These are phyloP conservation scores for Smithornis capensis DNA, from an alignment of 2,113 vertebrate species.

Conservation along the genomic window DNA sequence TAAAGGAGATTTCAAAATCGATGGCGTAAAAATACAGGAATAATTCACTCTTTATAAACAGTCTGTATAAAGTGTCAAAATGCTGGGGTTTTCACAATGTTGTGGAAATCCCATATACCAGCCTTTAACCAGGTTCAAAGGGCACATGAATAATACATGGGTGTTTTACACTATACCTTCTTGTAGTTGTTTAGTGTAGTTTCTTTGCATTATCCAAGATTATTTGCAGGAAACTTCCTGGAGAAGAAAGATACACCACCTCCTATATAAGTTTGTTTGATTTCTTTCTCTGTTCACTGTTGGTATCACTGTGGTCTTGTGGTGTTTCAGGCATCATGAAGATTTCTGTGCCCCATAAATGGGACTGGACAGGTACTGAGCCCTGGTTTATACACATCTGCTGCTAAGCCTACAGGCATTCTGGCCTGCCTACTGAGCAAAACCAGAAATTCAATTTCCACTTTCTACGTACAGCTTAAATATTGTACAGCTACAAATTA, in stretches of 20 bases:
- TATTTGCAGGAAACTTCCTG: neutral
- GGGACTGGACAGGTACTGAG: neutral
- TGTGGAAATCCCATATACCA: neutral
- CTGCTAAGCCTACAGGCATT: neutral
- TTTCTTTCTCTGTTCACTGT: neutral
- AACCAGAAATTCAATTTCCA: conserved; percentile 12
- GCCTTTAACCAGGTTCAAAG: neutral
- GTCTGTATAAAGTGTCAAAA: neutral
- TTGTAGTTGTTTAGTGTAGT: neutral
- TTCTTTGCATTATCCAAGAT: neutral
- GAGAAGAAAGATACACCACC: neutral
- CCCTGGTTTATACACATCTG: neutral
- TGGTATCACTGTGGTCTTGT: neutral
- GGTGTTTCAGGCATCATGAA: neutral
- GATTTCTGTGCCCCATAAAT: neutral
- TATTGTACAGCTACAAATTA: neutral
- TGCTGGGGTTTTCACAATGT: neutral
- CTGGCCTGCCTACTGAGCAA: neutral
- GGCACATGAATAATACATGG: neutral
- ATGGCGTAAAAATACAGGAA: neutral
- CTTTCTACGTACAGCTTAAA: neutral
- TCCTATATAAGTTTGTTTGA: neutral
- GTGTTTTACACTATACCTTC: neutral
- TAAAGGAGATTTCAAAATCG: neutral
- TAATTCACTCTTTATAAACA: neutral